phyloP scores from a whole-genome alignment of 2,888 invertebrate species.

The Callosobruchus maculatus region DNA sequence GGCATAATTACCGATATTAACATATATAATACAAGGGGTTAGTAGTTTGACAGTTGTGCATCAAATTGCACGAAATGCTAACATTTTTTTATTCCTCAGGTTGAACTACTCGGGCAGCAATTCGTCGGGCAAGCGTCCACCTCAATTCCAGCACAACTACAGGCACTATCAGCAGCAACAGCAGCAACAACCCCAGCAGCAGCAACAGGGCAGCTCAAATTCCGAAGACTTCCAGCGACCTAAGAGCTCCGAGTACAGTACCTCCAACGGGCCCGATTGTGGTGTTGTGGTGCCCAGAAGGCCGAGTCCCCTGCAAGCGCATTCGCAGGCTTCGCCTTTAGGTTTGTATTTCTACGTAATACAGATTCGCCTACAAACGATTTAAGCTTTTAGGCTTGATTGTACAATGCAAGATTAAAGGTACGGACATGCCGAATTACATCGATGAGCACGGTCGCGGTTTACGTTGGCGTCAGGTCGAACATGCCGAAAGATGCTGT shows the following conservation, averaged over 20 bases:
- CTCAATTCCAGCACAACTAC: conserved; percentile 53
- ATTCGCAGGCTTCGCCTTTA: conserved; percentile 69
- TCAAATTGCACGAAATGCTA: too few species aligned
- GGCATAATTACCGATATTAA: too few species aligned
- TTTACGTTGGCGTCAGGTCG: too few species aligned
- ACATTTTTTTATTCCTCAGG: conserved; percentile 38
- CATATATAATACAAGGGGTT: too few species aligned
- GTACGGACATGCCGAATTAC: too few species aligned
- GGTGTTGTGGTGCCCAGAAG: conserved; percentile 64
- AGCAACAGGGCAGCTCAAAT: conserved; percentile 54
- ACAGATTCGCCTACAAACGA: too few species aligned
- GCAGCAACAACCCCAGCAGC: conserved; percentile 50
- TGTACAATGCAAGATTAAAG: too few species aligned
- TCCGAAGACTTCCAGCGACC: conserved; percentile 54
- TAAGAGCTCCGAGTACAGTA: conserved; percentile 47
- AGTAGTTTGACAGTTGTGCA: too few species aligned
- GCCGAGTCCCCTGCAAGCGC: conserved; percentile 65
- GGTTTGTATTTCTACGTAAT: conserved; percentile 20
- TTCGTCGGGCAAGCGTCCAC: conserved; percentile 52
- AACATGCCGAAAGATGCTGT: too few species aligned
- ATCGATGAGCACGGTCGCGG: too few species aligned
- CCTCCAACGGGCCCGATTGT: conserved; percentile 55
- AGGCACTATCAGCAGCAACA: conserved; percentile 58
- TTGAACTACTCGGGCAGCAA: conserved; percentile 59
- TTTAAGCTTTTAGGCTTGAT: too few species aligned